Conservation (phyloP, 2,888 invertebrate species). For the Pyrrhosoma nymphula region DNA sequence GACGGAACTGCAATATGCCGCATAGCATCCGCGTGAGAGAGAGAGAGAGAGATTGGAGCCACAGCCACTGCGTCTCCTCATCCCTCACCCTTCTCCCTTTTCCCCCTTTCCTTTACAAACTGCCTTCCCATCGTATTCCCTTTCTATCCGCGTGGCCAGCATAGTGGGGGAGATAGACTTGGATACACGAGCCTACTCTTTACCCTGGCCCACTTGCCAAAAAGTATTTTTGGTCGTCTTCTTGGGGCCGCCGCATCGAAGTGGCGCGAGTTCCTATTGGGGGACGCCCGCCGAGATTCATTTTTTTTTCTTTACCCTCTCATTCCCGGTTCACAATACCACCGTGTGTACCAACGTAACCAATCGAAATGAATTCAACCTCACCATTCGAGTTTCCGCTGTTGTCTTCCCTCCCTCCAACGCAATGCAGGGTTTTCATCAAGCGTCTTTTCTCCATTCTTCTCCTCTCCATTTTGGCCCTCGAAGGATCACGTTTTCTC, state of each 20-base stretch:
- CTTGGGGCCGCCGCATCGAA: too few species aligned
- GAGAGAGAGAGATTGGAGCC: background rate
- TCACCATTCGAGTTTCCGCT: too few species aligned
- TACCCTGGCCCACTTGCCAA: background rate
- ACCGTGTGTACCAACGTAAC: too few species aligned
- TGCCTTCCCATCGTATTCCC: background rate
- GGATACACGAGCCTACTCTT: background rate
- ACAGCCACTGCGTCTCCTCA: background rate
- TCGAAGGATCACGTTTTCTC: too few species aligned
- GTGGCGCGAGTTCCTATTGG: background rate
- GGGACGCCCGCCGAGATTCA: too few species aligned
- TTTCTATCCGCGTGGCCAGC: background rate
- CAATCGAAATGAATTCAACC: too few species aligned
- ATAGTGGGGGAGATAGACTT: background rate
- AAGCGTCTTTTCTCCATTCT: too few species aligned
- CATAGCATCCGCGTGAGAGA: background rate
- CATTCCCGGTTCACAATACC: too few species aligned
- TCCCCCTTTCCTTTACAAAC: background rate
- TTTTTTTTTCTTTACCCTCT: too few species aligned
- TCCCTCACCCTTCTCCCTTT: background rate
- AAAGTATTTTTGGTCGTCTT: background rate
- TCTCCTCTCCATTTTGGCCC: too few species aligned
- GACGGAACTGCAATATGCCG: slow-evolving; percentile 14
- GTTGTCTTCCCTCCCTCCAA: too few species aligned
- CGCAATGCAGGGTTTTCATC: too few species aligned